Base-by-base conservation (phyloP, 2,113 vertebrate species). In the Silurus meridionalis region DNA sequence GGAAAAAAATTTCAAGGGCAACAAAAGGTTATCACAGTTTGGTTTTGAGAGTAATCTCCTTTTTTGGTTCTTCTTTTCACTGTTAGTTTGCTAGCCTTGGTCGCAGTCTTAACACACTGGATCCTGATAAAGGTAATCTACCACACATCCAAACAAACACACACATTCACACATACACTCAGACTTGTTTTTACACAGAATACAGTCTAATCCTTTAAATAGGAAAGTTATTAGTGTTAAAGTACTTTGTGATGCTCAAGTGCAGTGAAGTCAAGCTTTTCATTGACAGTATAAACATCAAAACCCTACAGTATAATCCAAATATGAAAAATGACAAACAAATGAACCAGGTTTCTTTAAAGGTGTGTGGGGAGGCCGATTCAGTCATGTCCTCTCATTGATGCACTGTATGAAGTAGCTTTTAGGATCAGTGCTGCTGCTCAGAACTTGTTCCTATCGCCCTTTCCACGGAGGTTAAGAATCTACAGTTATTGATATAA, bases 81-180 rank as follows among this genome's bases (percentile, higher is more conserved):
- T 74, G 85, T 6, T 83, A 98, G 97, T 97, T 97, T 92, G 96
- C 97, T 84, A 97, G 97, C 92, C 92, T 97, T 89, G 93, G 96
- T 83, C 95, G 96, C 25, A 95, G 95, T 50, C 92, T 97, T 80
- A 96, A 95, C 83, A 90, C 95, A 78, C 88, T 97, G 92, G 97
- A 98, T 90, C 95, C 96, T 0, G 97, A 98, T 93, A 98, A 98
- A 96, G 97, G 97, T 97, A 64, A 74, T 46, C 19, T 55, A 21
- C 25, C 13, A 69, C 67, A 69, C 67, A 46, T 28, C 37, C 60
- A 21, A 5, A 50, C 15, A 72, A 15, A 72, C 69, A 72, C 23
- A 25, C 10, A 75, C 48, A 52, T 9, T 23, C 37, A 21, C 69
- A 48, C 8, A 50, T 3, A 46, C 67, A 71, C 17, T 48, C n/a